Evolutionary conservation across 2,113 vertebrate species (phyloP), one percentile per base, ranked within the genome.

Genomic region (Psittacula cyanocephala): DNA sequence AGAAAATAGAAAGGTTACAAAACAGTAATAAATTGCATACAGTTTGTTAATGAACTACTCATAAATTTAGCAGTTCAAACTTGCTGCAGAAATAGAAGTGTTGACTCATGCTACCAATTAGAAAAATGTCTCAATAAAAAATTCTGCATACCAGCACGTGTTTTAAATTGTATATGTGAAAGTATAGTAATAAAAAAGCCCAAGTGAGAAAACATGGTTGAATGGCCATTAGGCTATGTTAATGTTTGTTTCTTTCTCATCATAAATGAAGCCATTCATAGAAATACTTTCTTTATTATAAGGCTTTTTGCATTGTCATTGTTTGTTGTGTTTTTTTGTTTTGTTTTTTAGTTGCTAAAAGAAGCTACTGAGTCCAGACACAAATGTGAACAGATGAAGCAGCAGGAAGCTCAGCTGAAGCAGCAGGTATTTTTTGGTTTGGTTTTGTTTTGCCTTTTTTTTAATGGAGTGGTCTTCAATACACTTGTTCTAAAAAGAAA

Each of bases 311-410:
- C 15, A 7, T 43, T 89, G 24, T 13, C 22, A 11, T 28, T 49
- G 47, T 16, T 52, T 28, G 8, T n/a, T 57, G 37, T n/a, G 37
- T 37, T 37, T 37, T 37, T 37, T 37, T 37, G 52, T 23, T 67
- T 94, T 93, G 18, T 63, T 81, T 84, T 97, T 76, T 92, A 99
- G 99, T 98, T 99, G 60, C 96, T 99, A 90, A 99, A 99, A 97
- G 99, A 99, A 79, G 99, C 99, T 76, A 99, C 98, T 3, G 99
- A 99, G 97, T 99, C 99, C 24, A 99, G 99, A 81, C 99, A 98
- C 96, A 99, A 99, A 98, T 99, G 99, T 97, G 99, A 99, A 95
- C 98, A 99, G 96, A 99, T 99, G 99, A 99, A 99, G 97, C 99
- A 99, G 86, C 99, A 99, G 95, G 99, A 99, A 97, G 98, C 98